Conservation (phyloP, 1,140 invertebrate species). For the Mya arenaria region DNA sequence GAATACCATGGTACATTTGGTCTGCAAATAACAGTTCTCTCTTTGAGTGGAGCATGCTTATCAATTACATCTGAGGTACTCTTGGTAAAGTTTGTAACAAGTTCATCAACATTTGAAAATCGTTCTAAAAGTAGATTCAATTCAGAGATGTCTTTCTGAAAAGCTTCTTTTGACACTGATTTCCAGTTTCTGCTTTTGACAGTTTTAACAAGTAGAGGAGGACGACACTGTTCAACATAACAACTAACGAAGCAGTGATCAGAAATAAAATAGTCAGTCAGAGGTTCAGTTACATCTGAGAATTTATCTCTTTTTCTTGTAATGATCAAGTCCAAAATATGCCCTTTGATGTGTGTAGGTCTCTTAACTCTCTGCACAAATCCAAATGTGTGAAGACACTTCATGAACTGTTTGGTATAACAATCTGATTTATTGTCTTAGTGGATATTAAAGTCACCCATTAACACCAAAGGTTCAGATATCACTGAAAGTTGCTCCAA, state of each 20-base stretch:
- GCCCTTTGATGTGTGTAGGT: conserved; percentile 12
- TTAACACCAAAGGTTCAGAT: background rate
- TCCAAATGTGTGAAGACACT: conserved; percentile 4
- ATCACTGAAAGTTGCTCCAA: background rate
- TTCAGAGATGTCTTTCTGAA: too few species aligned
- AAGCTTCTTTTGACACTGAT: too few species aligned
- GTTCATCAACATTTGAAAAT: too few species aligned
- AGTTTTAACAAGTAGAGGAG: background rate
- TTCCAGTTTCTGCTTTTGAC: background rate
- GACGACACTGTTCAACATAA: background rate
- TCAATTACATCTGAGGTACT: too few species aligned
- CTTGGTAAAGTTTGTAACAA: too few species aligned
- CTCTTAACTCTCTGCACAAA: conserved; percentile 21
- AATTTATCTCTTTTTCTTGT: conserved; percentile 3
- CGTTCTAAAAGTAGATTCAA: too few species aligned
- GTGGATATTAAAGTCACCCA: conserved; percentile 9
- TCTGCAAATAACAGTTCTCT: too few species aligned
- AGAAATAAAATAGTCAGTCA: background rate
- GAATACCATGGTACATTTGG: too few species aligned
- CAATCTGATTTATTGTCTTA: background rate
- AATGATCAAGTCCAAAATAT: background rate
- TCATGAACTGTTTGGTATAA: background rate
- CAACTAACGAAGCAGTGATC: background rate
- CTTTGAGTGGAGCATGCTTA: too few species aligned
- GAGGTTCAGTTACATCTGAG: background rate